These are phyloP conservation scores for Otus sunia DNA, from an alignment of 2,113 vertebrate genomes.

Conservation along the genomic window DNA sequence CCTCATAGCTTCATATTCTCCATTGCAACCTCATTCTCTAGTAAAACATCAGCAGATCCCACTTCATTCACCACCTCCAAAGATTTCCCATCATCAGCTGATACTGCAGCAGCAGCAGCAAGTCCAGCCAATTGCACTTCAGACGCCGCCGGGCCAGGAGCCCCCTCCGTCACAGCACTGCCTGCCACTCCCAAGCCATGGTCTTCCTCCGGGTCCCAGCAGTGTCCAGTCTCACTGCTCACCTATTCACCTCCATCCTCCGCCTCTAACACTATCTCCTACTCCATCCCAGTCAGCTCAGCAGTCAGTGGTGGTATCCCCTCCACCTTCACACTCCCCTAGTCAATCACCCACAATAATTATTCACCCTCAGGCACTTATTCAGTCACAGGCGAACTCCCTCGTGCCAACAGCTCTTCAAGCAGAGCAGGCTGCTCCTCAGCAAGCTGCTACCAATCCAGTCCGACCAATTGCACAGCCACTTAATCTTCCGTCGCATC, in stretches of 20 bases:
- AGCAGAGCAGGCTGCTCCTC: conserved; percentile 63
- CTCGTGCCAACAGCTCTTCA: conserved; percentile 80
- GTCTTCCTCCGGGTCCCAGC: conserved; percentile 69
- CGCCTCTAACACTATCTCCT: conserved; percentile 69
- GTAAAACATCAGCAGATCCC: conserved; percentile 84
- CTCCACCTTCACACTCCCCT: conserved; percentile 77
- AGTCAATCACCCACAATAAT: conserved; percentile 83
- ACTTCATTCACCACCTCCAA: conserved; percentile 78
- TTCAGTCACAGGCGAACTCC: conserved; percentile 77
- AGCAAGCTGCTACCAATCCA: conserved; percentile 50
- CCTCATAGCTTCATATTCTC: conserved; percentile 81
- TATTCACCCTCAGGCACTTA: conserved; percentile 79
- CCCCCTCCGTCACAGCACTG: conserved; percentile 80
- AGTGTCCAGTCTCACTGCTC: conserved; percentile 75
- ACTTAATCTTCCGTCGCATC: conserved; percentile 68
- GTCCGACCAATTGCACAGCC: conserved; percentile 58
- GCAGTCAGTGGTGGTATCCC: conserved; percentile 82
- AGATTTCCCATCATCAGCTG: conserved; percentile 86
- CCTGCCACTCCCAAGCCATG: conserved; percentile 75
- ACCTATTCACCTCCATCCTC: conserved; percentile 69
- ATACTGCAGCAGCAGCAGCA: conserved; percentile 87
- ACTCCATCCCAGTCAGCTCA: conserved; percentile 72
- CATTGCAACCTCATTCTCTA: conserved; percentile 83
- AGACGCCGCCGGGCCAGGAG: conserved; percentile 78
- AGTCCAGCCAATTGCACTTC: conserved; percentile 86